Conservation (phyloP, 2,797 vertebrate genomes). For the Selene dorsalis region DNA sequence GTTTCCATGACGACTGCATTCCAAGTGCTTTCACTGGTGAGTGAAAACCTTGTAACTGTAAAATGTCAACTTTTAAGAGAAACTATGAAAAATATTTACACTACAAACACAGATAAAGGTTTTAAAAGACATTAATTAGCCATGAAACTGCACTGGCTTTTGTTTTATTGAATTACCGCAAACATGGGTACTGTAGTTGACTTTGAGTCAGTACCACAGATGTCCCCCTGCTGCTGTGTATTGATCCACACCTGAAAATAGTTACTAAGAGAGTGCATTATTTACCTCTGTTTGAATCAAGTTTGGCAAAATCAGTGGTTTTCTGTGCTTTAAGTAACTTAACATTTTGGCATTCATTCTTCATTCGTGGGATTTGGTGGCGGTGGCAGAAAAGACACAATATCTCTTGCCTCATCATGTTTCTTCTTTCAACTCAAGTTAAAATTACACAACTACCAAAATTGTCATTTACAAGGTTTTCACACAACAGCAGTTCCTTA, state of each 20-base stretch:
- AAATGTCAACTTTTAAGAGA: neutral
- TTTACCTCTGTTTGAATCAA: neutral
- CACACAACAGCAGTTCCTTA: slow-evolving; percentile 23
- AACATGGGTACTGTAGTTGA: neutral
- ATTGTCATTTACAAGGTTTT: slow-evolving; percentile 45
- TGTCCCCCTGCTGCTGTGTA: neutral
- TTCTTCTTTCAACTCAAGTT: neutral
- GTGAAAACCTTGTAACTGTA: slow-evolving; percentile 47
- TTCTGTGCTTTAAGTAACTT: neutral
- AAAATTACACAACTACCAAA: slow-evolving; percentile 23
- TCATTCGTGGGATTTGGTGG: slow-evolving; percentile 28
- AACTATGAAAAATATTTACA: neutral
- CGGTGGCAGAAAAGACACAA: neutral
- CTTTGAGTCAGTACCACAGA: neutral
- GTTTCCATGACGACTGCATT: slow-evolving; percentile 44
- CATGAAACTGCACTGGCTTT: neutral
- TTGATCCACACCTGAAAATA: slow-evolving; percentile 7
- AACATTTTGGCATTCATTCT: neutral
- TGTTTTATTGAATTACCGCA: neutral
- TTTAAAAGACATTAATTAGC: slow-evolving; percentile 19
- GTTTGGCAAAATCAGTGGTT: slow-evolving; percentile 6
- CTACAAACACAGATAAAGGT: neutral
- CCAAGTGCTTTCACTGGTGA: slow-evolving; percentile 59
- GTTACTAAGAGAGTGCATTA: neutral
- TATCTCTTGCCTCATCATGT: neutral